phyloP scores from a whole-genome alignment of 1,140 invertebrate genomes.

The Wasmannia auropunctata region DNA sequence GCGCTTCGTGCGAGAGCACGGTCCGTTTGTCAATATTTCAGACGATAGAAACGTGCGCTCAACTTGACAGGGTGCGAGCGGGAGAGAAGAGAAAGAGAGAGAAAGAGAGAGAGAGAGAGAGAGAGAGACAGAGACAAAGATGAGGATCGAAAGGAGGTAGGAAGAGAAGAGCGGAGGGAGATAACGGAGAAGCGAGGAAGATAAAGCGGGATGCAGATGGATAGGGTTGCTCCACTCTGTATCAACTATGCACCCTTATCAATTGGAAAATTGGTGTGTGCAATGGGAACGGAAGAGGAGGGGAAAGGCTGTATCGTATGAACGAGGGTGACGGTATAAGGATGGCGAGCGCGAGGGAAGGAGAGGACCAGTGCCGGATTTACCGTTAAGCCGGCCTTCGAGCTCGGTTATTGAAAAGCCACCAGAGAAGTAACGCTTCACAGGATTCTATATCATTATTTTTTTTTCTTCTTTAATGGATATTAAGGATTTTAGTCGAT shows the following conservation, averaged over 20 bases:
- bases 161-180: constrained; percentile 13
- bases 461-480: background rate
- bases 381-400: background rate
- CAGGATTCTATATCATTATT: background rate
- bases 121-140: constrained; percentile 6
- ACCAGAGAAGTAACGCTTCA: background rate
- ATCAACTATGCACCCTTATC: constrained; percentile 79
- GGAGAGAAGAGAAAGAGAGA: background rate
- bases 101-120: background rate
- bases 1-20: background rate
- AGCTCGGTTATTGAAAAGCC: background rate
- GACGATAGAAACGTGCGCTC: background rate
- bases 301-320: constrained; percentile 29
- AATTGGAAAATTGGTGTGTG: constrained; percentile 80
- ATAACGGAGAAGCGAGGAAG: constrained; percentile 22
- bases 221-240: constrained; percentile 68
- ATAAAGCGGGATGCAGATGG: constrained; percentile 52
- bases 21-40: constrained; percentile 29
- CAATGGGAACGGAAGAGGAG: constrained; percentile 72
- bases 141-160: background rate
- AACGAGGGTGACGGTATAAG: constrained; percentile 31
- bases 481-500: background rate
- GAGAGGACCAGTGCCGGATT: constrained; percentile 36
- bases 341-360: constrained; percentile 31
- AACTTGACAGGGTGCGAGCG: background rate